phyloP scores from a whole-genome alignment of 2,888 invertebrate genomes.

The Seira ritae region DNA sequence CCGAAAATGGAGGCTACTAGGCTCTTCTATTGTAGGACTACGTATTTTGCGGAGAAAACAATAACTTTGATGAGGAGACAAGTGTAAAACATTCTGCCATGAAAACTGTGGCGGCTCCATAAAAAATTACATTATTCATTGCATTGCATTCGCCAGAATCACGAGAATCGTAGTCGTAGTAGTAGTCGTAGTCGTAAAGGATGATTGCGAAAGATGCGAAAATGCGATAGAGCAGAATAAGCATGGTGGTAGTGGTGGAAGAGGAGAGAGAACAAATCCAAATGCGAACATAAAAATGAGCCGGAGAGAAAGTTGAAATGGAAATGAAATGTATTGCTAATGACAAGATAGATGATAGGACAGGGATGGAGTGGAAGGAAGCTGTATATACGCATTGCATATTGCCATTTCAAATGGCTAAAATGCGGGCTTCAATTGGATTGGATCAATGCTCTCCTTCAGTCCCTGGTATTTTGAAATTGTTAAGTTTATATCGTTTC shows the following conservation, averaged over 20 bases:
- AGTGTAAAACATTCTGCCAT: background rate
- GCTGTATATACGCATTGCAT: no score
- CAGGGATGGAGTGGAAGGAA: conserved; percentile 11
- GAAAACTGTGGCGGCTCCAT: conserved; percentile 29
- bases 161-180: no score
- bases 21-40: conserved; percentile 1
- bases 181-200: no score
- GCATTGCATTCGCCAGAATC: no score
- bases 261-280: background rate
- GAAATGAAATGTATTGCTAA: conserved; percentile 50
- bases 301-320: background rate
- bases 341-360: conserved; percentile 42
- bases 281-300: no score
- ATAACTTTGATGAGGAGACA: background rate
- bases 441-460: no score
- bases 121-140: conserved; percentile 43
- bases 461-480: background rate
- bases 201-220: background rate
- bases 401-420: no score
- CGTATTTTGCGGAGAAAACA: background rate
- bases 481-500: background rate
- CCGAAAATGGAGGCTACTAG: background rate
- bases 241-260: conserved; percentile 16
- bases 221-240: background rate
- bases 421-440: no score